A percentile compares a stretch with the other conserved stretches of the same genome.
These are phyloP conservation scores for Sminthurides aquaticus DNA, from an alignment of 2,888 invertebrate genomes.

Conservation along the genomic window DNA sequence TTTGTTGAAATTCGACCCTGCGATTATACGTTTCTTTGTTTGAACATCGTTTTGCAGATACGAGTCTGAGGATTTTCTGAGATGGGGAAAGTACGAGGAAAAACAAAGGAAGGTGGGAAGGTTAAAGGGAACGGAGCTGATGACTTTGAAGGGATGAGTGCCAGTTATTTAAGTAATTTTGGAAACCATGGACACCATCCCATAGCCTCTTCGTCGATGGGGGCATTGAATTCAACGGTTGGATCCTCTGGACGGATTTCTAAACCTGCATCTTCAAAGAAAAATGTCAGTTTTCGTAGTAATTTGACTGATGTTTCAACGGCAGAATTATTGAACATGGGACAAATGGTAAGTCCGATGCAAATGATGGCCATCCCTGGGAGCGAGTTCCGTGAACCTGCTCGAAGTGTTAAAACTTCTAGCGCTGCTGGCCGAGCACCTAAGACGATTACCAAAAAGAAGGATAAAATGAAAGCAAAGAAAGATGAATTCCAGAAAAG, in stretches of 20 bases:
- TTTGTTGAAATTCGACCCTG: too few species aligned
- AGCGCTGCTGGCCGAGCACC: background rate
- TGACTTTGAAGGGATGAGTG: background rate
- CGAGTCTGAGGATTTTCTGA: too few species aligned
- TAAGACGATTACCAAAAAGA: constrained; percentile 14
- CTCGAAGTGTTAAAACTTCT: too few species aligned
- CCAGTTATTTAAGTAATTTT: constrained; percentile 1
- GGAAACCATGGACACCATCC: background rate
- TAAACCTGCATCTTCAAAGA: constrained; percentile 15
- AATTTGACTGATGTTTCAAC: constrained; percentile 11
- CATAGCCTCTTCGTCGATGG: background rate
- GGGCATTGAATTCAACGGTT: constrained; percentile 3
- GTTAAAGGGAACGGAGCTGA: background rate
- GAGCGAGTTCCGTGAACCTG: constrained; percentile 6
- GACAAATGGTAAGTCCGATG: background rate
- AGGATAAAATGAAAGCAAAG: constrained; percentile 12
- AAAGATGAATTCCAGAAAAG: constrained; percentile 17
- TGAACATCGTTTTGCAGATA: too few species aligned
- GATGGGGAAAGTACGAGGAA: constrained; percentile 18
- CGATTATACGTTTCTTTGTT: too few species aligned
- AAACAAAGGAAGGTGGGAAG: background rate
- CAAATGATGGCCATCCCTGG: constrained; percentile 1
- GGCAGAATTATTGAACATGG: background rate
- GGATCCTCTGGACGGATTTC: constrained; percentile 12
- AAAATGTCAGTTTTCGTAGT: constrained; percentile 10